Evolutionary conservation across 2,113 vertebrate species (phyloP).

Genomic region (Coryphaenoides rupestris): DNA sequence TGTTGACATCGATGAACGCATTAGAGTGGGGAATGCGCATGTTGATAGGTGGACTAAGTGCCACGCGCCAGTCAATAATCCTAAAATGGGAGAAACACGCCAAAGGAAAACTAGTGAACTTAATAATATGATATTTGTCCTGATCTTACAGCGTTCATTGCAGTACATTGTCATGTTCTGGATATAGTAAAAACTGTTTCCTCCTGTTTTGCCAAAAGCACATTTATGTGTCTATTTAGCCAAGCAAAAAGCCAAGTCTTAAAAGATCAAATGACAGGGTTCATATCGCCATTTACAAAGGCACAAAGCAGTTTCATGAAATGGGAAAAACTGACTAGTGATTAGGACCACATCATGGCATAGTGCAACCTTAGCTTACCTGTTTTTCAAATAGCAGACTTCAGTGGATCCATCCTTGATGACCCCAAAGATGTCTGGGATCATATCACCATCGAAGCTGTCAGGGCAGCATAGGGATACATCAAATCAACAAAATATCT

Average conservation of each 20-base stretch:
- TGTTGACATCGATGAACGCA: conserved; percentile 92
- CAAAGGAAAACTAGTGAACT: neutral
- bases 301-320: neutral
- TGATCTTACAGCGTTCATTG: too few species aligned
- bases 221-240: too few species aligned
- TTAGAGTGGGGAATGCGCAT: conserved; percentile 88
- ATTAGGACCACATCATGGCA: neutral
- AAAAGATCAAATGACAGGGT: too few species aligned
- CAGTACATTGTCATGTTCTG: too few species aligned
- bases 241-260: too few species aligned
- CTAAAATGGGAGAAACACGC: conserved; percentile 60
- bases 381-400: conserved; percentile 74
- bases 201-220: too few species aligned
- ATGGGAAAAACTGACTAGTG: neutral
- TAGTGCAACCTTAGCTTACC: conserved; percentile 62
- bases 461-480: conserved; percentile 26
- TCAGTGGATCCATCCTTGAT: conserved; percentile 61
- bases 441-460: conserved; percentile 95
- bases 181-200: too few species aligned
- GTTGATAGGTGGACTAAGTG: conserved; percentile 54
- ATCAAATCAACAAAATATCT: neutral
- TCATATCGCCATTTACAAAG: too few species aligned
- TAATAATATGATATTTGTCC: too few species aligned
- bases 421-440: conserved; percentile 90
- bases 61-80: conserved; percentile 70